Percentiles rank a stretch among this genome's conserved stretches.
phyloP scores from a whole-genome alignment of 2,113 vertebrate species.

The human region DNA sequence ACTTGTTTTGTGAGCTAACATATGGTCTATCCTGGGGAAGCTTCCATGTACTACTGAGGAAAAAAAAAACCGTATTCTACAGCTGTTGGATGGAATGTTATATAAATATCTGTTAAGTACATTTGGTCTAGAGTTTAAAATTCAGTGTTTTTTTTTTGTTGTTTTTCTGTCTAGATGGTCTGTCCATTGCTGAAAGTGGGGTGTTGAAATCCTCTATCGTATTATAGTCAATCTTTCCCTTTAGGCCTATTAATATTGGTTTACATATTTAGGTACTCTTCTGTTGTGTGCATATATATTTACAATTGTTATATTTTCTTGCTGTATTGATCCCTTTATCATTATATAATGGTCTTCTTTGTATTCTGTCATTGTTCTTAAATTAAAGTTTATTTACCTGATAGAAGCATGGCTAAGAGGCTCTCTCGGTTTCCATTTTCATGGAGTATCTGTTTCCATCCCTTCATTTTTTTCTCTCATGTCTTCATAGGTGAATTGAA shows the following conservation, averaged over 20 bases:
- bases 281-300: not conserved
- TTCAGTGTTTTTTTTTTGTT: not conserved
- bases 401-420: not conserved
- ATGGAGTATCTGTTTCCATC: not conserved
- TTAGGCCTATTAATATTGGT: not conserved
- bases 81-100: not conserved
- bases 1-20: not conserved
- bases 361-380: not conserved
- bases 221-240: not conserved
- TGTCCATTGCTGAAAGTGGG: not conserved
- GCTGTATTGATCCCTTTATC: not conserved
- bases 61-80: not conserved
- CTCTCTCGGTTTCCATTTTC: not conserved
- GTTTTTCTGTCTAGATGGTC: not conserved
- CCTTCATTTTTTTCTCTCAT: not conserved
- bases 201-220: not conserved
- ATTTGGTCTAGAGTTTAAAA: not conserved
- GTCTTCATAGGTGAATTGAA: not conserved
- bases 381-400: not conserved
- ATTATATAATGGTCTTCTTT: not conserved
- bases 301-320: not conserved
- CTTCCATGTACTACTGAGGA: not conserved
- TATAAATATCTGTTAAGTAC: not conserved
- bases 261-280: not conserved
- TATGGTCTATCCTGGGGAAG: not conserved